Percentiles rank a stretch among this genome's conserved stretches.
phyloP scores from a whole-genome alignment of 2,797 vertebrate species.

The Pseudotriccus pelzelni region DNA sequence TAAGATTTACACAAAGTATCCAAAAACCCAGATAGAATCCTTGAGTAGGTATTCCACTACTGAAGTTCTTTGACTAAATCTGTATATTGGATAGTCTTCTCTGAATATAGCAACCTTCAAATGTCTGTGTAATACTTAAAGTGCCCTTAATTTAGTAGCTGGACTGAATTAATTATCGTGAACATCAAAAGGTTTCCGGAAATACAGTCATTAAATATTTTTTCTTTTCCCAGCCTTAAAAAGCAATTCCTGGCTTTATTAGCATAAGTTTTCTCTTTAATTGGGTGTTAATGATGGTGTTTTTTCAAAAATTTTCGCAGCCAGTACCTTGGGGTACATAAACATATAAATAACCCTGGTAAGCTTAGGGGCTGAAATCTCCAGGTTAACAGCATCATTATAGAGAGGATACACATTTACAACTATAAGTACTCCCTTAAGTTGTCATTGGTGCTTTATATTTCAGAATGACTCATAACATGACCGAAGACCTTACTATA shows the following conservation, averaged over 20 bases:
- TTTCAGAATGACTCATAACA: slow-evolving; percentile 10
- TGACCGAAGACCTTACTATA: not conserved
- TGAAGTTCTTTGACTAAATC: not conserved
- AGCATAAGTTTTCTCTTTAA: slow-evolving; percentile 70
- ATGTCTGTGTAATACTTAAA: slow-evolving; percentile 63
- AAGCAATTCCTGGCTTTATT: slow-evolving; percentile 76
- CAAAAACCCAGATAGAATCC: not conserved
- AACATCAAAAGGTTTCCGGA: slow-evolving; percentile 81
- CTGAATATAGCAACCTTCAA: slow-evolving; percentile 59
- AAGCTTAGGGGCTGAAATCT: slow-evolving; percentile 46
- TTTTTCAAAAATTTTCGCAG: slow-evolving; percentile 63
- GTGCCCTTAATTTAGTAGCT: slow-evolving; percentile 77
- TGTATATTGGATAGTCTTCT: slow-evolving; percentile 12
- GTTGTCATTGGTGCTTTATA: not conserved
- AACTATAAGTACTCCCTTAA: not conserved
- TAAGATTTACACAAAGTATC: not conserved
- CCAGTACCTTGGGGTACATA: slow-evolving; percentile 60
- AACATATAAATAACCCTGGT: slow-evolving; percentile 62
- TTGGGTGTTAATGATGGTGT: slow-evolving; percentile 75
- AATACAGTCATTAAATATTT: slow-evolving; percentile 64
- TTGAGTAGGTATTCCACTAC: not conserved
- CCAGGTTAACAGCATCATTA: slow-evolving; percentile 40
- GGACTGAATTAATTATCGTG: slow-evolving; percentile 84
- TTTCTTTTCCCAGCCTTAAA: slow-evolving; percentile 58
- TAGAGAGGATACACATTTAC: slow-evolving; percentile 11